Base-by-base conservation (phyloP, 2,797 vertebrate genomes). In the Glyptemys insculpta region DNA sequence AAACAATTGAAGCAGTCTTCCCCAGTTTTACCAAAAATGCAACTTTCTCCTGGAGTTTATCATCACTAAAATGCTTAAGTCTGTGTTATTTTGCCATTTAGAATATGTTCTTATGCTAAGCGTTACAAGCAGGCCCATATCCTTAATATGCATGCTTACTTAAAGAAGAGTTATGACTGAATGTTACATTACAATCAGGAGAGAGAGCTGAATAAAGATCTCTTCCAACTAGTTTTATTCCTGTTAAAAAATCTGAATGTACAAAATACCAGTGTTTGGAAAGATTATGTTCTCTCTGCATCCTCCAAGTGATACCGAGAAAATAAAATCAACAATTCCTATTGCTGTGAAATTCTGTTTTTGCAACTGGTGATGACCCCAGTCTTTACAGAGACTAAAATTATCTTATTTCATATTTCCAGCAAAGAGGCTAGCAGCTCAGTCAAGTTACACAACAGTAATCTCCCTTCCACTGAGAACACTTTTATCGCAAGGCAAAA, bases 401-500 rank as follows among this genome's bases (percentile, higher is more conserved):
- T 76, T 92, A 92, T 76, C n/a, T 78, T 91, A 65, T 53, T 90
- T 80, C 85, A 91, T 85, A 76, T 92, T 90, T 96, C 85, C 95
- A 98, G 87, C 83, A 95, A 5, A 94, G 81, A 92, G 92, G 94
- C 88, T 94, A 80, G 88, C 88, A 96, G 91, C 93, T 95, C 88
- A 92, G 57, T 83, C 92, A 97, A 93, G 94, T 92, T 97, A 95
- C 96, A 97, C 94, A 97, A 95, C 91, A 89, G 82, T 94, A 76
- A 93, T 89, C 88, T 96, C 91, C 97, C 93, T 95, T 97, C 94
- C 93, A 92, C 94, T 97, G 97, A 97, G 95, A 97, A 96, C 81
- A 91, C 76, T 93, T 97, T 95, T 96, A 98, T 97, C 94, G 97
- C 97, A 98, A 98, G 98, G 97, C 98, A 98, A 96, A 97, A 98